These are phyloP conservation scores for Cardiocondyla obscurior DNA, from an alignment of 1,140 invertebrate genomes.

Conservation along the genomic window DNA sequence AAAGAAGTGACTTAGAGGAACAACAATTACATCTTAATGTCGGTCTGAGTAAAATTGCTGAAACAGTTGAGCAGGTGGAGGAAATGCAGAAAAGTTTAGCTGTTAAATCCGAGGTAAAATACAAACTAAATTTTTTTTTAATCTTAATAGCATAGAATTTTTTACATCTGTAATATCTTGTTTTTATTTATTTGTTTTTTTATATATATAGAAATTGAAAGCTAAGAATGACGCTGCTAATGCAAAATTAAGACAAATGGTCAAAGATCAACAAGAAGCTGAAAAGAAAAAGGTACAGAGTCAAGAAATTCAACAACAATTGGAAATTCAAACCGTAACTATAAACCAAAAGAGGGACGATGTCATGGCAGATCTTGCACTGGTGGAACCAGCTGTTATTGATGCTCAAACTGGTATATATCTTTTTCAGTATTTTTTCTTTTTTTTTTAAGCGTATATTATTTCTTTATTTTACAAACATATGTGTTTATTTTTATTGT, in stretches of 20 bases:
- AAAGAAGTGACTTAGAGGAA: conserved; percentile 98
- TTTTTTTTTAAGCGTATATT: too few species aligned
- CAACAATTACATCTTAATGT: conserved; percentile 99
- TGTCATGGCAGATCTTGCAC: conserved; percentile 97
- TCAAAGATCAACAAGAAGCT: conserved; percentile 99
- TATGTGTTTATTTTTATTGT: too few species aligned
- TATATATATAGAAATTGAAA: conserved; percentile 95
- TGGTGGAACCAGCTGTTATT: conserved; percentile 99
- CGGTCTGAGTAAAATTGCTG: conserved; percentile 98
- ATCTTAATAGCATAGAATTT: not conserved
- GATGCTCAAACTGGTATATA: conserved; percentile 97
- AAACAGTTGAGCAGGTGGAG: conserved; percentile 99
- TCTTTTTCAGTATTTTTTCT: not conserved
- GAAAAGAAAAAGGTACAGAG: conserved; percentile 99
- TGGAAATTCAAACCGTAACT: conserved; percentile 95
- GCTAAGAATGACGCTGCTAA: conserved; percentile 99
- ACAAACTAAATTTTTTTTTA: not conserved
- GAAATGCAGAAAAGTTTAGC: conserved; percentile 99
- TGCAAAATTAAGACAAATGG: conserved; percentile 99
- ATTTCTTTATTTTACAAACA: too few species aligned
- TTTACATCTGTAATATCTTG: not conserved
- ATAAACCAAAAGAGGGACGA: conserved; percentile 96
- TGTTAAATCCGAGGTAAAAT: conserved; percentile 92
- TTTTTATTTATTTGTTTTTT: too few species aligned
- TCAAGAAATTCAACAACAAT: conserved; percentile 97